These are phyloP conservation scores for Guaruba guarouba DNA, from an alignment of 2,113 vertebrate species.

Conservation along the genomic window DNA sequence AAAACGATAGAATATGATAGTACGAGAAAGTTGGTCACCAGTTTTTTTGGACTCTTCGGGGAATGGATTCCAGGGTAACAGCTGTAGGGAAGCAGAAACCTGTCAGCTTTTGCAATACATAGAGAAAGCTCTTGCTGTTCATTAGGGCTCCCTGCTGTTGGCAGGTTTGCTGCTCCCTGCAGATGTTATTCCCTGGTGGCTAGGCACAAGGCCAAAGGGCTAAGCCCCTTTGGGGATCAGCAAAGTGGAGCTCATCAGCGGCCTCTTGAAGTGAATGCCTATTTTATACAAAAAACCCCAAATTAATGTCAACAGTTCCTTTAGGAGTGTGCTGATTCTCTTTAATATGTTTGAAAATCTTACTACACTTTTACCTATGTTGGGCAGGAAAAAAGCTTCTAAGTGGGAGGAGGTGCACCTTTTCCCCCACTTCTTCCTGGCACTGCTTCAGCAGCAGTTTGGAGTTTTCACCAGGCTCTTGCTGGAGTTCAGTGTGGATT, in stretches of 20 bases:
- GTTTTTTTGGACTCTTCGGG: background rate
- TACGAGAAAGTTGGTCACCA: background rate
- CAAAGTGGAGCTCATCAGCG: background rate
- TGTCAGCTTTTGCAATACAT: background rate
- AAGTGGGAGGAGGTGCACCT: background rate
- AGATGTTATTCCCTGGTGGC: background rate
- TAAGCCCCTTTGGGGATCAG: background rate
- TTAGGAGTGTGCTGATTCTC: background rate
- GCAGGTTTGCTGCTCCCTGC: background rate
- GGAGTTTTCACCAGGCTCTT: background rate
- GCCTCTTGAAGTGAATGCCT: background rate
- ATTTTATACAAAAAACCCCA: background rate
- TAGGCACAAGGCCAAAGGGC: background rate
- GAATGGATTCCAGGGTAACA: background rate
- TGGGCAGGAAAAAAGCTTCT: background rate
- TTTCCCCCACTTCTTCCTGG: background rate
- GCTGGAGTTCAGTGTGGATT: background rate
- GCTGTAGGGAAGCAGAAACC: background rate
- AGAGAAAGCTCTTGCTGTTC: background rate
- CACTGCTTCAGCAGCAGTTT: background rate
- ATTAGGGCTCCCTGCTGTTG: background rate
- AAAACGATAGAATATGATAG: background rate
- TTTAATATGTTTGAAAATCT: background rate
- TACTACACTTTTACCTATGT: background rate
- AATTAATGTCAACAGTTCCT: background rate